phyloP scores from a whole-genome alignment of 2,888 invertebrate genomes.

The Pyrgus malvae region DNA sequence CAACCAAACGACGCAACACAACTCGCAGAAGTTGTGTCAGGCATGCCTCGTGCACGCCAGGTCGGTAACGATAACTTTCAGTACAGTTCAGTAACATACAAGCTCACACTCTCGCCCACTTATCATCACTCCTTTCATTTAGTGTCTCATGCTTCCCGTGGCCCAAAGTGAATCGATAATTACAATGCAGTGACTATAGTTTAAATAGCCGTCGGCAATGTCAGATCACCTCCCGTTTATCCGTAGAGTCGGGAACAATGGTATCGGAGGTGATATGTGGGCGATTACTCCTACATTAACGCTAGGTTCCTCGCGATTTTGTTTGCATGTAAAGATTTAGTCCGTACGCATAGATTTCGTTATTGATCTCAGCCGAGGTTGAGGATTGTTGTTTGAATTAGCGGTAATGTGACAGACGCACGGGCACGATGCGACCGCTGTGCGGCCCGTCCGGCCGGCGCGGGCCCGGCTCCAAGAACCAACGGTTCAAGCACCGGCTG shows the following conservation, averaged over 20 bases:
- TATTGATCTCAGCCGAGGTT: not conserved
- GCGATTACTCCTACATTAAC: constrained; percentile 15
- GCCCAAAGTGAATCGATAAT: not conserved
- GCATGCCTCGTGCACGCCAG: constrained; percentile 83
- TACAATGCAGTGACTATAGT: not conserved
- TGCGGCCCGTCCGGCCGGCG: constrained; percentile 86
- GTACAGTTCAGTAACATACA: constrained; percentile 22
- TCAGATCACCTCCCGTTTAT: not conserved
- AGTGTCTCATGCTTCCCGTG: not conserved
- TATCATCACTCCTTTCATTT: constrained; percentile 10
- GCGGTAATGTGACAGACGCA: constrained; percentile 85
- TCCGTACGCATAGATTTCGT: constrained; percentile 22
- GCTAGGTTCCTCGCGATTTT: constrained; percentile 22
- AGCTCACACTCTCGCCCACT: constrained; percentile 16
- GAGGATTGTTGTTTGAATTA: constrained; percentile 55
- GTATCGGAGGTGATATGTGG: constrained; percentile 18
- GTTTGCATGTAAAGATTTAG: constrained; percentile 25
- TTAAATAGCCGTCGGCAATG: not conserved
- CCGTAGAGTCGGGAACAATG: not conserved
- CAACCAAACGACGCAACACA: constrained; percentile 76
- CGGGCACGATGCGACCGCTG: constrained; percentile 90
- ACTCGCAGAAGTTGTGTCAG: constrained; percentile 80
- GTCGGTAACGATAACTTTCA: constrained; percentile 62
- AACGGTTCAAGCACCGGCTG: constrained; percentile 90
- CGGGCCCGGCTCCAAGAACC: constrained; percentile 77